Evolutionary conservation across 2,888 invertebrate species (phyloP).

Genomic region (Sesia bembeciformis): DNA sequence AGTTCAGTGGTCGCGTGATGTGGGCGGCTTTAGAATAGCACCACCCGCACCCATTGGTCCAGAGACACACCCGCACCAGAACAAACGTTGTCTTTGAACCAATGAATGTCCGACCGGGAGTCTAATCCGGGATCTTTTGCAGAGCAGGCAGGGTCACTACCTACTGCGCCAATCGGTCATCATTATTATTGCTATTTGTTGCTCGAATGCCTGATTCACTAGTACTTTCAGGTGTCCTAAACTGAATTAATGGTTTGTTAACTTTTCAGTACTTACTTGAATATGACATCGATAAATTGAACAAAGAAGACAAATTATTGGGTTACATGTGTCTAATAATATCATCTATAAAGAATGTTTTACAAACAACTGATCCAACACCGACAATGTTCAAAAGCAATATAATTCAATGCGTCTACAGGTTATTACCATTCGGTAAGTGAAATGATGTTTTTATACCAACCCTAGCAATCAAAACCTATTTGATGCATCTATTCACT

Average conservation of each 20-base stretch:
- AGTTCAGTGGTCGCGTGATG: too few species aligned
- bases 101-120: too few species aligned
- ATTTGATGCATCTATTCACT: too few species aligned
- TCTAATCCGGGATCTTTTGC: too few species aligned
- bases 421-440: slow-evolving; percentile 39
- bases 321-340: slow-evolving; percentile 31
- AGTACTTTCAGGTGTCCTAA: too few species aligned
- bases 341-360: slow-evolving; percentile 21
- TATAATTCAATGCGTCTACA: slow-evolving; percentile 29
- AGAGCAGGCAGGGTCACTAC: too few species aligned
- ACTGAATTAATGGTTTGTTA: background rate
- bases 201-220: background rate
- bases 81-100: too few species aligned
- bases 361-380: slow-evolving; percentile 15
- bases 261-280: slow-evolving; percentile 31
- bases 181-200: background rate
- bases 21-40: too few species aligned
- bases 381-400: slow-evolving; percentile 9
- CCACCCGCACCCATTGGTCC: too few species aligned
- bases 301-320: slow-evolving; percentile 21
- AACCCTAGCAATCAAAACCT: too few species aligned
- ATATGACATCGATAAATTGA: slow-evolving; percentile 16
- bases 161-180: too few species aligned
- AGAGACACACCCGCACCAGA: too few species aligned
- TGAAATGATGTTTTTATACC: background rate